These are phyloP conservation scores for Rhopilema esculentum DNA, from an alignment of 30 jellyfish, hydroid and myxozoan species.

Conservation along the genomic window DNA sequence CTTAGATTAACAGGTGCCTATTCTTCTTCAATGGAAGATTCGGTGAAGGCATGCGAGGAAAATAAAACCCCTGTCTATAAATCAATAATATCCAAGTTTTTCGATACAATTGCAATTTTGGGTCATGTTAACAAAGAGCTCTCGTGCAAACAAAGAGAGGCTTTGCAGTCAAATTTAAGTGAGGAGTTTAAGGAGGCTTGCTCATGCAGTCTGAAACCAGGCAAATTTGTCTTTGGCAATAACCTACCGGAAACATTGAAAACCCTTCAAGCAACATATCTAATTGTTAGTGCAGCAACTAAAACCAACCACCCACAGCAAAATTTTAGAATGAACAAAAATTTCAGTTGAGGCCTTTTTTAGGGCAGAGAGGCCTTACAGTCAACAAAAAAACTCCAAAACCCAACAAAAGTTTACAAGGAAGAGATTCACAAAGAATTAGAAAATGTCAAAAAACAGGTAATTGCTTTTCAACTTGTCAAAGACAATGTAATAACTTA, in stretches of 20 bases:
- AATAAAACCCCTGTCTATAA: slow-evolving; percentile 10
- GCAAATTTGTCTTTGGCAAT: slow-evolving; percentile 48
- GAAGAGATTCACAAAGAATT: slow-evolving; percentile 21
- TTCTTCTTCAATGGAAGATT: slow-evolving; percentile 37
- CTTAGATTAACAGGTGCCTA: slow-evolving; percentile 34
- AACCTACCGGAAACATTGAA: slow-evolving; percentile 31
- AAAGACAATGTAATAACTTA: neutral
- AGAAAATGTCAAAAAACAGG: slow-evolving; percentile 45
- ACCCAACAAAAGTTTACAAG: slow-evolving; percentile 37
- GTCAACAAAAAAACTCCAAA: slow-evolving; percentile 12
- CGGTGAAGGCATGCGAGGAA: slow-evolving; percentile 9
- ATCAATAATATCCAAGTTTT: slow-evolving; percentile 9
- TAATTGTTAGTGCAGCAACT: slow-evolving; percentile 15
- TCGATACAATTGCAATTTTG: slow-evolving; percentile 36
- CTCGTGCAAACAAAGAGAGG: slow-evolving; percentile 25
- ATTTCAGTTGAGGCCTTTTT: slow-evolving; percentile 39
- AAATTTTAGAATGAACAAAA: neutral
- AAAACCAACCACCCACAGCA: slow-evolving; percentile 24
- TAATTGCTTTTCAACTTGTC: slow-evolving; percentile 14
- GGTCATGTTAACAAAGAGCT: slow-evolving; percentile 46
- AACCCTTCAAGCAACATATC: slow-evolving; percentile 19
- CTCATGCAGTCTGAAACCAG: slow-evolving; percentile 45
- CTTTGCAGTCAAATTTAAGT: slow-evolving; percentile 24
- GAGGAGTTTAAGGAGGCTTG: slow-evolving; percentile 45
- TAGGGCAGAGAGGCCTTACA: slow-evolving; percentile 63